phyloP scores from a whole-genome alignment of 2,888 invertebrate genomes.

The Lepetodrilus schrolli region DNA sequence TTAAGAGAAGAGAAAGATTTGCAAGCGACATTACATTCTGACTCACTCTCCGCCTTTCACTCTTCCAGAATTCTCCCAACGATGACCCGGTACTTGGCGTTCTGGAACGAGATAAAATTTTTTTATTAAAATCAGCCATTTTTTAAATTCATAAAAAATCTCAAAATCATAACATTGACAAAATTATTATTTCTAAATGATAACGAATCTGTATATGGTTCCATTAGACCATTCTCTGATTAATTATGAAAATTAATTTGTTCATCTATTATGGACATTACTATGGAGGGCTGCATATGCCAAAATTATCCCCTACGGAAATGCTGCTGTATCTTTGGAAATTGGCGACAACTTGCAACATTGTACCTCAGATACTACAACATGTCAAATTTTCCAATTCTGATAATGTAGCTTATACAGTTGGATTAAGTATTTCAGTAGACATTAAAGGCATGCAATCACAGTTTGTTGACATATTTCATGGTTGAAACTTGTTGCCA shows the following conservation, averaged over 20 bases:
- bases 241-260: no score
- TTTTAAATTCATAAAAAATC: neutral
- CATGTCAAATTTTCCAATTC: no score
- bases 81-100: slow-evolving; percentile 65
- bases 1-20: neutral
- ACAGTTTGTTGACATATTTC: no score
- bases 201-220: neutral
- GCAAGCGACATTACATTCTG: slow-evolving; percentile 43
- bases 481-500: no score
- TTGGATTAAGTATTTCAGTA: no score
- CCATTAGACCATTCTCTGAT: neutral
- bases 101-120: slow-evolving; percentile 41
- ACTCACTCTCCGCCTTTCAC: slow-evolving; percentile 38
- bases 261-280: no score
- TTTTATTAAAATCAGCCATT: neutral
- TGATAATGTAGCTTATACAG: no score
- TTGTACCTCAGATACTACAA: no score
- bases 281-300: neutral
- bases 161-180: neutral
- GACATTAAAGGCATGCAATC: no score
- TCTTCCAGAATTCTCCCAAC: slow-evolving; percentile 48
- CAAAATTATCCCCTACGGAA: no score
- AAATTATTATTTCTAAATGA: neutral
- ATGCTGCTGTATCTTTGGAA: no score
- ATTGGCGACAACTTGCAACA: no score